These are phyloP conservation scores for Mechanitis mazaeus DNA, from an alignment of 2,888 invertebrate species.

Conservation along the genomic window DNA sequence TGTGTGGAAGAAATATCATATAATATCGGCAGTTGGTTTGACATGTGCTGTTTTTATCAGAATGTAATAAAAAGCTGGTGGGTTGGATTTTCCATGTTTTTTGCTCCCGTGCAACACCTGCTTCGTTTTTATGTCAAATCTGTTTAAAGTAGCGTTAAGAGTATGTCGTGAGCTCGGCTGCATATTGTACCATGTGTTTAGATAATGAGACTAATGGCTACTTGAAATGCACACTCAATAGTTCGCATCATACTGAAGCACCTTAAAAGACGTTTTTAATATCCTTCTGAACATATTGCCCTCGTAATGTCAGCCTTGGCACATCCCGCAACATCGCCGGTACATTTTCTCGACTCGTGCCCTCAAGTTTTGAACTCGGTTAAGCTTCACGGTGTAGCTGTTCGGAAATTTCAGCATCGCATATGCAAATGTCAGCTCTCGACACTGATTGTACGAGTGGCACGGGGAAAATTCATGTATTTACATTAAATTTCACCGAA, in stretches of 20 bases:
- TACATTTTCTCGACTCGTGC: constrained; percentile 55
- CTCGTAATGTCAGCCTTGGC: constrained; percentile 51
- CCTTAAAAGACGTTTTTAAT: constrained; percentile 39
- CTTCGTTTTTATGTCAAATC: constrained; percentile 50
- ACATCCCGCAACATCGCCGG: constrained; percentile 50
- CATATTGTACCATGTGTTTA: constrained; percentile 43
- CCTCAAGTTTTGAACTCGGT: constrained; percentile 70
- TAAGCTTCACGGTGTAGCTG: constrained; percentile 68
- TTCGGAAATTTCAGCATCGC: constrained; percentile 72
- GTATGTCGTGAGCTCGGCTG: constrained; percentile 49
- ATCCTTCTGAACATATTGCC: constrained; percentile 41
- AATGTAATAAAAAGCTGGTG: constrained; percentile 35
- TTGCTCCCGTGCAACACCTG: constrained; percentile 52
- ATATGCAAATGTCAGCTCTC: constrained; percentile 76
- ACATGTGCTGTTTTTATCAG: constrained; percentile 53
- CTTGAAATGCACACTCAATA: constrained; percentile 40
- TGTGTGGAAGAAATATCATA: constrained; percentile 9
- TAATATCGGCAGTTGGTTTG: constrained; percentile 40
- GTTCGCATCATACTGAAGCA: constrained; percentile 36
- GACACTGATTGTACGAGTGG: constrained; percentile 76
- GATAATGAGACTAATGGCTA: constrained; percentile 47
- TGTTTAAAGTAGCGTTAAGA: constrained; percentile 46
- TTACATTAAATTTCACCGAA: constrained; percentile 74
- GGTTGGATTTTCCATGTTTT: constrained; percentile 54
- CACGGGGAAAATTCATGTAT: constrained; percentile 73